phyloP scores from a whole-genome alignment of 1,140 invertebrate species.

The Drosophila serrata region DNA sequence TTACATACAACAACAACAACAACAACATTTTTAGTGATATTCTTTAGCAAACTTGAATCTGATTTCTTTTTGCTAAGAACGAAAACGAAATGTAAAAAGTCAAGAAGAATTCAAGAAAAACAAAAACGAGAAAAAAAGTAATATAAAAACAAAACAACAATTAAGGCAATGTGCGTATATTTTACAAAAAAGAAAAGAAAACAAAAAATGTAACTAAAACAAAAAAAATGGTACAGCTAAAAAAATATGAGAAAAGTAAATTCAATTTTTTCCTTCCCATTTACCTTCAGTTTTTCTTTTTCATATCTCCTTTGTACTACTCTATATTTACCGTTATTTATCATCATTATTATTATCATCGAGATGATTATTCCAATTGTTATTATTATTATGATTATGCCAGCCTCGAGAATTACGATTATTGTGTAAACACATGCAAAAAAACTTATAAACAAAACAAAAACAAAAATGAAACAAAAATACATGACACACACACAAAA shows the following conservation, averaged over 20 bases:
- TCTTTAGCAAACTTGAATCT: slow-evolving; percentile 68
- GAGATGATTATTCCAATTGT: slow-evolving; percentile 44
- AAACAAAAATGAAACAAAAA: slow-evolving; percentile 1
- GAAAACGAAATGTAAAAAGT: slow-evolving; percentile 51
- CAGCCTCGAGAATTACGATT: slow-evolving; percentile 19
- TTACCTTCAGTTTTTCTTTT: slow-evolving; percentile 39
- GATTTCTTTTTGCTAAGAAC: slow-evolving; percentile 62
- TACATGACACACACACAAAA: neutral
- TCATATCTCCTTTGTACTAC: slow-evolving; percentile 48
- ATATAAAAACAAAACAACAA: slow-evolving; percentile 12
- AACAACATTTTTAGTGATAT: slow-evolving; percentile 72
- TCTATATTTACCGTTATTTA: slow-evolving; percentile 58
- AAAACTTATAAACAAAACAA: slow-evolving; percentile 24
- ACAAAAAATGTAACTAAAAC: slow-evolving; percentile 16
- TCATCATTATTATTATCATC: slow-evolving; percentile 41
- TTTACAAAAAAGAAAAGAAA: slow-evolving; percentile 26
- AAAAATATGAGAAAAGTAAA: slow-evolving; percentile 7
- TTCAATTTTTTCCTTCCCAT: slow-evolving; percentile 23
- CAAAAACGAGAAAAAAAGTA: slow-evolving; percentile 12
- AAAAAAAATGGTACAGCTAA: slow-evolving; percentile 24
- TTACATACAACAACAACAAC: slow-evolving; percentile 22
- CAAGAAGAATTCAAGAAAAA: slow-evolving; percentile 42
- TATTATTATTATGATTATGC: slow-evolving; percentile 41
- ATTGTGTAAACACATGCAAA: slow-evolving; percentile 39
- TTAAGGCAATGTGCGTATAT: slow-evolving; percentile 42